phyloP scores from a whole-genome alignment of 2,888 invertebrate species.

The Lepidocyrtoides sp. region DNA sequence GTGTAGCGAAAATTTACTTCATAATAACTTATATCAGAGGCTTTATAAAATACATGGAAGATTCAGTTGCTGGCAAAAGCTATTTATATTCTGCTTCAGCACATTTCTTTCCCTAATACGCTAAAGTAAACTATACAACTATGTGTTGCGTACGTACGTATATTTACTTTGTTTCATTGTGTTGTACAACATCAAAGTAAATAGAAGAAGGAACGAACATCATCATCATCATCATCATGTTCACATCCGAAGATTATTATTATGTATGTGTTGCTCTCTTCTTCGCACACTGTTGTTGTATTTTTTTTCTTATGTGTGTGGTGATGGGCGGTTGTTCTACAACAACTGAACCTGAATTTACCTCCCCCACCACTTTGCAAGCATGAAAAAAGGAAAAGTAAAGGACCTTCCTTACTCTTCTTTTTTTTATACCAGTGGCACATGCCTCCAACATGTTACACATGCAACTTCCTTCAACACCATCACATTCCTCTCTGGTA shows the following conservation, averaged over 20 bases:
- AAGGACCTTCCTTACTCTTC: background rate
- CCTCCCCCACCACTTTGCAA: background rate
- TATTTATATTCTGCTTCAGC: no score
- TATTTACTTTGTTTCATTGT: background rate
- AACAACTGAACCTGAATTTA: slow-evolving; percentile 4
- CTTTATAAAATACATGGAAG: background rate
- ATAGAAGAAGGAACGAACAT: slow-evolving; percentile 13
- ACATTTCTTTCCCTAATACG: no score
- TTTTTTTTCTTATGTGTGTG: background rate
- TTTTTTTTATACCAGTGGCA: background rate
- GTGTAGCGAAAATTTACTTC: background rate
- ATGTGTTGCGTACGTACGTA: background rate
- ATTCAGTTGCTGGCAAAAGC: no score
- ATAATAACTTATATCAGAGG: background rate
- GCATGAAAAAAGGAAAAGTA: no score
- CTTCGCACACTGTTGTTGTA: background rate
- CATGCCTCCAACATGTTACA: background rate
- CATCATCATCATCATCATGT: background rate
- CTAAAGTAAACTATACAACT: background rate
- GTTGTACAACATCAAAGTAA: slow-evolving; percentile 5
- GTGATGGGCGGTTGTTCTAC: slow-evolving; percentile 17
- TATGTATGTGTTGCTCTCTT: background rate
- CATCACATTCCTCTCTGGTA: background rate
- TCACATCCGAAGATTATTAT: background rate
- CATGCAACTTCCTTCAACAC: background rate